Percentiles rank a stretch among this genome's conserved stretches.
Conservation (phyloP, 92 coral and sea anemone species). For the Scolanthus callimorphus region DNA sequence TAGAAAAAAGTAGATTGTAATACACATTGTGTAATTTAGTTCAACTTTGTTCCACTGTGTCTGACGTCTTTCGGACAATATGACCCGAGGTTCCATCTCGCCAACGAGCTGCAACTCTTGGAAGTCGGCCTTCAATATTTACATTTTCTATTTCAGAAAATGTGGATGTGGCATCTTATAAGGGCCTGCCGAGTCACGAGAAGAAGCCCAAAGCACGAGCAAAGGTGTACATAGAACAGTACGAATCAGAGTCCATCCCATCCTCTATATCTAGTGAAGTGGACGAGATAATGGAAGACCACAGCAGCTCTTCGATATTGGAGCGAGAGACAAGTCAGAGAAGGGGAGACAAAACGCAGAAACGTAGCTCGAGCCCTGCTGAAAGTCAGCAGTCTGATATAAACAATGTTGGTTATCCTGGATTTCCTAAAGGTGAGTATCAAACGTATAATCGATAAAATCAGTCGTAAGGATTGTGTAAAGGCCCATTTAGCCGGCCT, state of each 20-base stretch:
- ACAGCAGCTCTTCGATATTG: not conserved
- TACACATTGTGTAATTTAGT: too few species aligned
- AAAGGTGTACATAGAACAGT: constrained; percentile 5
- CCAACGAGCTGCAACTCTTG: too few species aligned
- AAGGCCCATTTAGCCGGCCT: too few species aligned
- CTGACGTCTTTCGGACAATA: too few species aligned
- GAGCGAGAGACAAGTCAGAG: not conserved
- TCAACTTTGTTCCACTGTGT: too few species aligned
- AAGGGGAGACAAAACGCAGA: not conserved
- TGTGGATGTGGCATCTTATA: constrained; percentile 75
- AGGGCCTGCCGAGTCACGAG: constrained; percentile 53
- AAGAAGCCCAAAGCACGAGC: not conserved
- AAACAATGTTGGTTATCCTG: constrained; percentile 4
- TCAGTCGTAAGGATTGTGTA: too few species aligned
- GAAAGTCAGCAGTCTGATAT: not conserved
- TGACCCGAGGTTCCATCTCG: too few species aligned
- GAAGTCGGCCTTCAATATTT: too few species aligned
- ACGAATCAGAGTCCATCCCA: constrained; percentile 3
- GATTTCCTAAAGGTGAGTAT: constrained; percentile 11
- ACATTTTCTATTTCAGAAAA: constrained; percentile 48
- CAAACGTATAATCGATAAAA: too few species aligned
- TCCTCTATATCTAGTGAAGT: constrained; percentile 10
- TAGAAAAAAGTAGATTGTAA: too few species aligned
- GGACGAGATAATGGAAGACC: not conserved
- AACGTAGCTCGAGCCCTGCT: not conserved